Evolutionary conservation across 2,113 vertebrate species (phyloP).

Genomic region (Myocastor coypus): DNA sequence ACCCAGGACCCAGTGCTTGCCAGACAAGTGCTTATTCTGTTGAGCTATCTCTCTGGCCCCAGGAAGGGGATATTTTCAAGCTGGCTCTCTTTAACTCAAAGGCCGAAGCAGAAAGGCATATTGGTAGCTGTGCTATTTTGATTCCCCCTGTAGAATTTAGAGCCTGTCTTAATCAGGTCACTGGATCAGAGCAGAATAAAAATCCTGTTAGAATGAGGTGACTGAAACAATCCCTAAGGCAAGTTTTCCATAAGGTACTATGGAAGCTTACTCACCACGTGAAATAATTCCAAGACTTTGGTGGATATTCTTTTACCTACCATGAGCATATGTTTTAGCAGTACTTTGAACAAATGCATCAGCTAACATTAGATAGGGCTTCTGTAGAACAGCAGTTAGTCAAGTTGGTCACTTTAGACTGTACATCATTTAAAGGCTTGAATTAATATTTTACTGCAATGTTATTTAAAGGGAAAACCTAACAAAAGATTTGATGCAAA

Average conservation of each 20-base stretch:
- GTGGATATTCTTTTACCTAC: accelerated
- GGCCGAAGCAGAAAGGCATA: neutral
- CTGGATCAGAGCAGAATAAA: neutral
- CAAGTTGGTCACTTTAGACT: neutral
- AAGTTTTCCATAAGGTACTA: slow-evolving; percentile 19
- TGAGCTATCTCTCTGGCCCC: too few species aligned
- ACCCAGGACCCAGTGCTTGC: too few species aligned
- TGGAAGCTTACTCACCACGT: neutral
- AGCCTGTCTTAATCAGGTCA: neutral
- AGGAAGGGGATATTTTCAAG: neutral
- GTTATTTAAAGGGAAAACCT: neutral
- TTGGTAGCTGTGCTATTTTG: neutral
- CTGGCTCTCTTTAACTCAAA: neutral
- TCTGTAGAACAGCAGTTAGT: neutral
- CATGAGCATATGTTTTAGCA: neutral
- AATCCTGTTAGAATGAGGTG: neutral
- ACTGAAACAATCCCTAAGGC: neutral
- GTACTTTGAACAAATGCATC: neutral
- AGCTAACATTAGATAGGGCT: neutral
- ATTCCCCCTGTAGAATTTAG: neutral
- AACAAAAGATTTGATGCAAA: neutral
- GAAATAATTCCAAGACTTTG: neutral
- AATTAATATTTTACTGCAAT: slow-evolving; percentile 37
- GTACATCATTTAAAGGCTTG: neutral
- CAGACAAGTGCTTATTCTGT: too few species aligned